A percentile compares a stretch with the other conserved stretches of the same genome.
These are phyloP conservation scores for Lepidotrigona ventralis DNA, from an alignment of 1,140 invertebrate species.

Conservation along the genomic window DNA sequence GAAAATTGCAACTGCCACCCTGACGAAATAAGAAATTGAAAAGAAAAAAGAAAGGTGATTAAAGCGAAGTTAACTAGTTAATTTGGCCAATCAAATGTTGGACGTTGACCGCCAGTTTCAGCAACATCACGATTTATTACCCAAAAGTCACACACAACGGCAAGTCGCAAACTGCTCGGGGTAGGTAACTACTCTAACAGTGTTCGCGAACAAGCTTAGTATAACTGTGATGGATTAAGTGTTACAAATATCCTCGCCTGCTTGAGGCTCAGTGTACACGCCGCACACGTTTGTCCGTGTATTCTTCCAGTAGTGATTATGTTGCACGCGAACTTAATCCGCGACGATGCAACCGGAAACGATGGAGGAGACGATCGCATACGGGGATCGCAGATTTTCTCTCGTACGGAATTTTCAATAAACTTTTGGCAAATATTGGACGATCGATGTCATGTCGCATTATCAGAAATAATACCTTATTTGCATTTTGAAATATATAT, in stretches of 20 bases:
- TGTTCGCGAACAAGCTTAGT: conserved; percentile 34
- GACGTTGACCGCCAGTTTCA: background rate
- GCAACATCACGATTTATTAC: background rate
- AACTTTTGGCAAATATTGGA: background rate
- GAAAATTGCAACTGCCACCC: too few species aligned
- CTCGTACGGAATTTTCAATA: background rate
- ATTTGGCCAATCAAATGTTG: background rate
- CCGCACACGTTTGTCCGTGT: background rate
- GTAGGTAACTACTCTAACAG: conserved; percentile 17
- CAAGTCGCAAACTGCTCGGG: background rate
- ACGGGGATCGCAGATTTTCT: background rate
- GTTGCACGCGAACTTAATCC: conserved; percentile 32
- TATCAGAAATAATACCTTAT: too few species aligned
- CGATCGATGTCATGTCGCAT: background rate
- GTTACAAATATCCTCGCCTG: conserved; percentile 25
- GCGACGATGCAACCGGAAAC: background rate
- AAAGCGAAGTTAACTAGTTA: background rate
- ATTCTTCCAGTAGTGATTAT: background rate
- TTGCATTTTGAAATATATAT: too few species aligned
- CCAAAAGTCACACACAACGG: background rate
- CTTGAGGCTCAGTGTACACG: conserved; percentile 11
- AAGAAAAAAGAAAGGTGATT: too few species aligned
- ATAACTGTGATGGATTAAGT: conserved; percentile 44
- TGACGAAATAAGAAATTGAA: too few species aligned
- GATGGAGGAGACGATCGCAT: background rate